Conservation (phyloP, 2,113 vertebrate species). For the Malurus elegans region DNA sequence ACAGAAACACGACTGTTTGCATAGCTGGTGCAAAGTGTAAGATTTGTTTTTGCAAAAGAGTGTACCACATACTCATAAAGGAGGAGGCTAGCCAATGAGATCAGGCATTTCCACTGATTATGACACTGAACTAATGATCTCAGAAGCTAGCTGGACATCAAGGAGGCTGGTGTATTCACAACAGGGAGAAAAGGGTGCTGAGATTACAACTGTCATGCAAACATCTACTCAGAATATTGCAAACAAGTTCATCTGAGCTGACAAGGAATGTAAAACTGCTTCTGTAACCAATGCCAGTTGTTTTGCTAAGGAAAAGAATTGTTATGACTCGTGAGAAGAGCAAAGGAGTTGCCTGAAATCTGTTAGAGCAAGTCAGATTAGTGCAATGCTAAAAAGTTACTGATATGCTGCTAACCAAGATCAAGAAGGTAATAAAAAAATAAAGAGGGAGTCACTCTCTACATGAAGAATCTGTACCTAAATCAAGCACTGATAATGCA, state of each 20-base stretch:
- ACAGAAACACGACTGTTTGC: too few relatives aligned
- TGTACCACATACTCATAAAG: accelerated
- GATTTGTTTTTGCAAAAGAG: background rate
- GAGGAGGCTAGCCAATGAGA: background rate
- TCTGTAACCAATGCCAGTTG: background rate
- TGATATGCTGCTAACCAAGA: background rate
- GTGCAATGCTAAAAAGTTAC: background rate
- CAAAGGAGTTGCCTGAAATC: background rate
- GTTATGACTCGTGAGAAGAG: background rate
- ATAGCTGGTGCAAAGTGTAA: background rate
- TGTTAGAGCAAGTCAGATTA: background rate
- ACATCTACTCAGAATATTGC: background rate
- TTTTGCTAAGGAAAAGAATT: background rate
- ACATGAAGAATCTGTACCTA: background rate
- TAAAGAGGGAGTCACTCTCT: background rate
- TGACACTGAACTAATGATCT: background rate
- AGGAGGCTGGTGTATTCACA: background rate
- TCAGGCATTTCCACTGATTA: background rate
- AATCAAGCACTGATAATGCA: background rate
- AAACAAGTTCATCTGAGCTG: background rate
- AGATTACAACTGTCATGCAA: background rate
- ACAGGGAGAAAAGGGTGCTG: background rate
- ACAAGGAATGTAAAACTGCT: background rate
- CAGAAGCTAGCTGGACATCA: background rate
- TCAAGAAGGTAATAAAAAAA: background rate